A percentile compares a stretch with the other conserved stretches of the same genome.
phyloP scores from a whole-genome alignment of 2,888 invertebrate genomes.

The Allygus modestus region DNA sequence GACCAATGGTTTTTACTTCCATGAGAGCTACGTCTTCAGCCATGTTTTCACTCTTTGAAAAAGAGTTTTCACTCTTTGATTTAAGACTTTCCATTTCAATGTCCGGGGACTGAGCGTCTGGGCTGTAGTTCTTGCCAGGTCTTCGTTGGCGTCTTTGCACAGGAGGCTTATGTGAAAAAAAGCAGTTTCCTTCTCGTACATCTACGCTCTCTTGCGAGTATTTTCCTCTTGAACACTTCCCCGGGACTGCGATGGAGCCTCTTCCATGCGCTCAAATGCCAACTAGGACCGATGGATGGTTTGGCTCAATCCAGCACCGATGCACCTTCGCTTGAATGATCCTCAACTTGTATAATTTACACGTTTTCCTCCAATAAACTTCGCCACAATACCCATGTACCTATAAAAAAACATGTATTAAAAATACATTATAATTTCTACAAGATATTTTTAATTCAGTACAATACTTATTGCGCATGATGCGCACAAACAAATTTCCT shows the following conservation, averaged over 20 bases:
- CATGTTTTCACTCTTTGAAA: not conserved
- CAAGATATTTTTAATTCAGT: too few species aligned
- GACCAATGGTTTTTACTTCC: not conserved
- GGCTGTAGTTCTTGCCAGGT: not conserved
- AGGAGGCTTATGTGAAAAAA: not conserved
- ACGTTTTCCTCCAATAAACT: slow-evolving; percentile 72
- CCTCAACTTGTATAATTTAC: slow-evolving; percentile 70
- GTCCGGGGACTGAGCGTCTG: not conserved
- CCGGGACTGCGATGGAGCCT: slow-evolving; percentile 14
- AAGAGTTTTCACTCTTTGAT: not conserved
- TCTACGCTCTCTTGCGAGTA: not conserved
- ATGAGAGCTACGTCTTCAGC: not conserved
- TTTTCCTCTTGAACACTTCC: not conserved
- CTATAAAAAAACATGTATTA: too few species aligned
- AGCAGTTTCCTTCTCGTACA: not conserved
- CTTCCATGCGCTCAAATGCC: slow-evolving; percentile 40
- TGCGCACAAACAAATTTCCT: too few species aligned
- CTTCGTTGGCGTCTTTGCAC: not conserved
- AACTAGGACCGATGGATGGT: slow-evolving; percentile 69
- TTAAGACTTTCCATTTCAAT: slow-evolving; percentile 6
- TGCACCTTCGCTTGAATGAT: slow-evolving; percentile 71
- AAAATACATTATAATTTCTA: too few species aligned
- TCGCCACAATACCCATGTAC: slow-evolving; percentile 71
- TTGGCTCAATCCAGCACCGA: slow-evolving; percentile 71
- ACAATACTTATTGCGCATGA: too few species aligned